Base-by-base conservation (phyloP, 2,888 invertebrate species). In the Papilio elwesi region DNA sequence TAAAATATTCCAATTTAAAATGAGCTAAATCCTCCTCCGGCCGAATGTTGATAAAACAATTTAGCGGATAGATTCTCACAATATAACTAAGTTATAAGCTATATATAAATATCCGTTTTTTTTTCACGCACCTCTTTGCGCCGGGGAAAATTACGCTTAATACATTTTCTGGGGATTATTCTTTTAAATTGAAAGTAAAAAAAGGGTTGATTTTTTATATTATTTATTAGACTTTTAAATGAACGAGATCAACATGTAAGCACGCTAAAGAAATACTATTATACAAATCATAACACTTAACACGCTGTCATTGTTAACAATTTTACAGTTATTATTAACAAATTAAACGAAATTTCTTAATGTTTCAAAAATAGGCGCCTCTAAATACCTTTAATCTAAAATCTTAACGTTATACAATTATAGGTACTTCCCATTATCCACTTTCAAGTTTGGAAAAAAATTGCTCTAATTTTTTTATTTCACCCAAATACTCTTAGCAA, bases 1-100 rank as follows among this genome's bases (percentile, higher is more conserved):
- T 57, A 64, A 69, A 68, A 73, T 57, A 64, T 67, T 68, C 65
- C 36, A 51, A 57, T 73, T 69, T 73, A 57, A 73, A 73, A 73
- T 63, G 62, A 26, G 4, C 73, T 26, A 69, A 9, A 63, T 2
- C 65, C 47, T 73, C 57, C 57, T 47, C 15, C 53, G 15, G 63
- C 65, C 68, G 68, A 73, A 65, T 73, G 57, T 57, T 73, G 72
- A 71, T 67, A 52, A 62, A 67, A 16, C 59, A 43, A 62, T 71
- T 70, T 63, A 53, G 36, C 55, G 63, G 52, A 8, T n/a, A 53
- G 36, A 70, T 70, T 70, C 64, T 55, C 48, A 55, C 53, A 52
- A 70, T 64, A 64, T 64, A n/a, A n/a, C n/a, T n/a, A n/a, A n/a
- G n/a, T n/a, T n/a, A n/a, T n/a, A n/a, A n/a, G n/a, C n/a, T n/a